Evolutionary conservation across 2,113 vertebrate species (phyloP).

Genomic region (Albula goreensis): DNA sequence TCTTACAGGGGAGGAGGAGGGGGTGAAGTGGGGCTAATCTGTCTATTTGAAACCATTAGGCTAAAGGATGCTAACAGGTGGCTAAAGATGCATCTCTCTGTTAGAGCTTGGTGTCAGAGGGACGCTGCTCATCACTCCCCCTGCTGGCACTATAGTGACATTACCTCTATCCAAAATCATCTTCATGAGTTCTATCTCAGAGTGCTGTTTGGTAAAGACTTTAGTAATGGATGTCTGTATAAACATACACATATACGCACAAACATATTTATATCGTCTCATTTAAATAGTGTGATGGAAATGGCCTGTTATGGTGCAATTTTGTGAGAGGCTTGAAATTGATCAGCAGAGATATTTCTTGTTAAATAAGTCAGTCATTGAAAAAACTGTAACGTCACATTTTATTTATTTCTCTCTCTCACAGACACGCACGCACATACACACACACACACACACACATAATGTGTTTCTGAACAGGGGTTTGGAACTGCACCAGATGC

Average conservation of each 20-base stretch:
- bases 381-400: not conserved
- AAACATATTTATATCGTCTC: not conserved
- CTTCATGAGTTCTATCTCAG: slow-evolving; percentile 73
- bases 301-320: not conserved
- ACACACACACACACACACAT: not conserved
- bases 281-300: not conserved
- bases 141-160: slow-evolving; percentile 80
- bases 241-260: not conserved
- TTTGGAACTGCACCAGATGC: slow-evolving; percentile 9
- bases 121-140: slow-evolving; percentile 66
- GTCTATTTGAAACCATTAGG: slow-evolving; percentile 83
- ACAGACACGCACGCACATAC: not conserved
- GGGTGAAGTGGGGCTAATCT: slow-evolving; percentile 63
- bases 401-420: not conserved
- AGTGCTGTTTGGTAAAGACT: not conserved
- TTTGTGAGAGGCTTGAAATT: not conserved
- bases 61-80: slow-evolving; percentile 66
- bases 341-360: not conserved
- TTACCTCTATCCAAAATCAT: slow-evolving; percentile 76
- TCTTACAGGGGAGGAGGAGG: slow-evolving; percentile 27
- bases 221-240: not conserved
- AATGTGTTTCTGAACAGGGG: slow-evolving; percentile 37
- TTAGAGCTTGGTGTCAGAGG: not conserved
- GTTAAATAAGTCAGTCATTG: not conserved
- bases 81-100: not conserved